Conservation (phyloP, 2,888 invertebrate genomes). For the Patella caerulea region DNA sequence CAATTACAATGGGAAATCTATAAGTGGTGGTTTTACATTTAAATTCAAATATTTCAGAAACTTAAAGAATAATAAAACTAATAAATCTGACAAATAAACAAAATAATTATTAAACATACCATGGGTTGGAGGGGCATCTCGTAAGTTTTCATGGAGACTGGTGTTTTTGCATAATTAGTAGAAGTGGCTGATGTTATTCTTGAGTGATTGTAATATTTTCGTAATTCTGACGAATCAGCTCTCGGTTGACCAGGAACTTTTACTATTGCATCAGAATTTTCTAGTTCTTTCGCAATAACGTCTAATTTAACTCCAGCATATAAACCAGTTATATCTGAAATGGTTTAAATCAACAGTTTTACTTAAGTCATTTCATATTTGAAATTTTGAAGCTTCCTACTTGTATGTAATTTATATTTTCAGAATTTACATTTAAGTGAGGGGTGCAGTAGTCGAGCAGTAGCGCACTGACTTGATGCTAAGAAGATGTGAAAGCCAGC, state of each 20-base stretch:
- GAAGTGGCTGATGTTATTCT: slow-evolving; percentile 46
- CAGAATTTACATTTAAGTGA: not conserved
- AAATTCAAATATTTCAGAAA: too few species aligned
- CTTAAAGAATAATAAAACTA: too few species aligned
- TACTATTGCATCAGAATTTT: slow-evolving; percentile 35
- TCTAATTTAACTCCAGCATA: slow-evolving; percentile 58
- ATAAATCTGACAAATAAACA: too few species aligned
- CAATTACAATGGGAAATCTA: too few species aligned
- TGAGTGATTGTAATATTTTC: slow-evolving; percentile 52
- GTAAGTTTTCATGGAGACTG: slow-evolving; percentile 63
- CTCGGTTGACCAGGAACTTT: slow-evolving; percentile 53
- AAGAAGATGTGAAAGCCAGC: slow-evolving; percentile 4
- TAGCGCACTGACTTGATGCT: not conserved
- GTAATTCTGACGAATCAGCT: slow-evolving; percentile 46
- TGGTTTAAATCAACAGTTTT: not conserved
- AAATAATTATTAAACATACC: slow-evolving; percentile 40
- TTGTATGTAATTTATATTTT: too few species aligned
- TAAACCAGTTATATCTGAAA: slow-evolving; percentile 30
- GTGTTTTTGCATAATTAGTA: slow-evolving; percentile 51
- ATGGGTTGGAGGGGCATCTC: slow-evolving; percentile 67
- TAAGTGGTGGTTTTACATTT: too few species aligned
- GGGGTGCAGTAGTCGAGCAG: not conserved
- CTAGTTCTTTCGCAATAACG: slow-evolving; percentile 41
- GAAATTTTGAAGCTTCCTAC: too few species aligned
- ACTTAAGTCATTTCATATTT: too few species aligned